phyloP scores from a whole-genome alignment of 2,113 vertebrate genomes.

The Paradoxurus hermaphroditus region DNA sequence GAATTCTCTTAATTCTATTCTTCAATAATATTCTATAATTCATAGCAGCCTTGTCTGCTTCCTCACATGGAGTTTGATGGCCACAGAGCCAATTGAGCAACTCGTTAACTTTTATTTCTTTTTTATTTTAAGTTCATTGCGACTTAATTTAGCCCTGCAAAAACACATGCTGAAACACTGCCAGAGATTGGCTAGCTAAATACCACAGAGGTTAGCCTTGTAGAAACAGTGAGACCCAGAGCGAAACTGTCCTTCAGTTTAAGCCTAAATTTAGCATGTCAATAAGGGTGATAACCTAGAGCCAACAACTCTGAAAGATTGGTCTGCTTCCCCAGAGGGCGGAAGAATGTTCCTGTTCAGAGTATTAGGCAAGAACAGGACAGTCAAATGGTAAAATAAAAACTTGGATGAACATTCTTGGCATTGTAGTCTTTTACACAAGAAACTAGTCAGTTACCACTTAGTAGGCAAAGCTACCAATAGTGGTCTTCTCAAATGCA shows the following conservation, averaged over 20 bases:
- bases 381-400: not conserved
- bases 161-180: constrained; percentile 58
- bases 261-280: constrained; percentile 52
- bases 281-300: constrained; percentile 50
- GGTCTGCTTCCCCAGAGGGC: not conserved
- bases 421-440: not conserved
- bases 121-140: constrained; percentile 71
- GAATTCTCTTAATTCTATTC: constrained; percentile 42
- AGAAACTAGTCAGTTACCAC: not conserved
- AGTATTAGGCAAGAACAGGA: not conserved
- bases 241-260: constrained; percentile 64
- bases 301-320: not conserved
- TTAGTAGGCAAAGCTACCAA: not conserved
- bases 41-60: not conserved
- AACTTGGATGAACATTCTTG: not conserved
- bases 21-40: constrained; percentile 47
- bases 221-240: constrained; percentile 47
- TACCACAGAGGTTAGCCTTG: constrained; percentile 59
- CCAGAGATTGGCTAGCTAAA: constrained; percentile 69
- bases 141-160: constrained; percentile 71
- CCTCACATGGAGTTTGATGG: constrained; percentile 38
- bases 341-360: not conserved
- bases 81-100: constrained; percentile 43
- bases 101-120: constrained; percentile 62
- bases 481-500: not conserved